Percentiles rank a stretch among this genome's conserved stretches.
Evolutionary conservation across 2,888 invertebrate species (phyloP).

Genomic region (Harpalus rubripes): DNA sequence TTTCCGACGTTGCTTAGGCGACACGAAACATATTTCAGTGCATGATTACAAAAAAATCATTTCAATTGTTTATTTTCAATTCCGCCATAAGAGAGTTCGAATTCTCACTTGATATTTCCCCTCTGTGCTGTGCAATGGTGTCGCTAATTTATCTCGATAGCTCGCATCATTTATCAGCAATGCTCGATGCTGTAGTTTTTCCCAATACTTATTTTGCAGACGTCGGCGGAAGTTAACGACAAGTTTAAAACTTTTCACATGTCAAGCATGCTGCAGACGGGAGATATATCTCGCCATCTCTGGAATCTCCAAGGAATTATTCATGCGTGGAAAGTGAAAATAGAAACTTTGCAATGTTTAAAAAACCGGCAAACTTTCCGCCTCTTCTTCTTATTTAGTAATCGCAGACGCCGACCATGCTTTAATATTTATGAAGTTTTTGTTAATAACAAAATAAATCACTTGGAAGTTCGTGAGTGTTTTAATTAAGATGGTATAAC

Average conservation of each 20-base stretch:
- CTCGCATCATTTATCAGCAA: constrained; percentile 24
- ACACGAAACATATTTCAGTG: too few relatives aligned
- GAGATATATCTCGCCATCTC: constrained; percentile 33
- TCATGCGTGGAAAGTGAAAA: constrained; percentile 45
- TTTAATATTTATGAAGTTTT: constrained; percentile 1
- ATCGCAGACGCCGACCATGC: neutral
- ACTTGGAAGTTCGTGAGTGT: neutral
- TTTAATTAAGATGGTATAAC: neutral
- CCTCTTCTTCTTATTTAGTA: constrained; percentile 3
- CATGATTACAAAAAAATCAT: too few relatives aligned
- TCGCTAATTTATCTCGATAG: constrained; percentile 33
- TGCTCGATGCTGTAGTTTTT: constrained; percentile 27
- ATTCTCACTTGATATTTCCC: neutral
- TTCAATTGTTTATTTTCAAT: too few relatives aligned
- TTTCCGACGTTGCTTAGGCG: too few relatives aligned
- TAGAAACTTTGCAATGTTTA: constrained; percentile 41
- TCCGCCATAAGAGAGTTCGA: neutral
- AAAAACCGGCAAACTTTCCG: constrained; percentile 22
- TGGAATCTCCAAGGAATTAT: constrained; percentile 24
- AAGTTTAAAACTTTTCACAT: constrained; percentile 46
- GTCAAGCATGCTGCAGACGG: constrained; percentile 37
- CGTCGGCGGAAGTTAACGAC: constrained; percentile 40
- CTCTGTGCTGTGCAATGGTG: neutral
- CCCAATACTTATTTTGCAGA: constrained; percentile 39
- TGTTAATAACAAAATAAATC: neutral